Evolutionary conservation across 1,140 invertebrate genomes (phyloP), one percentile per base, ranked within the genome.

Genomic region (Cataglyphis hispanica): DNA sequence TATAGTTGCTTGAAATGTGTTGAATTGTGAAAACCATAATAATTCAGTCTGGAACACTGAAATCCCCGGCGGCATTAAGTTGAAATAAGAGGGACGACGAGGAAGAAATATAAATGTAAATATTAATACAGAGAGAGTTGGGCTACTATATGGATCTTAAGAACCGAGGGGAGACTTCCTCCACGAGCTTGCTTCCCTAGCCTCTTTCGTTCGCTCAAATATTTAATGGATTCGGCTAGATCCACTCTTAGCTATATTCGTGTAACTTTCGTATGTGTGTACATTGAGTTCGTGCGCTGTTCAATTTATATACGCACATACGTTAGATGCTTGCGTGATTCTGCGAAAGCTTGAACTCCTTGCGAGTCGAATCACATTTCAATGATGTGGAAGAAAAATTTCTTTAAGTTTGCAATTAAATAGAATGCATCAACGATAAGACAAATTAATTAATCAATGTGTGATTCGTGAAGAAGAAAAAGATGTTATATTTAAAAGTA

Each of bases 101-200:
- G 84, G 89, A 90, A 91, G 89, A 91, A 91, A 91, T 91, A 90
- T 90, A 88, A 91, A 91, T 90, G 89, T 90, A 90, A 91, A 91
- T 91, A 91, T 91, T 91, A 91, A 91, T 90, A 90, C 58, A 78
- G 87, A 84, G 67, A 83, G 75, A 84, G 66, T 84, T 37, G 66
- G 56, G 81, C 25, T 90, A 86, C 74, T 83, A 86, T 86, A 91
- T 85, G 76, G 84, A 22, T 60, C 80, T 87, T 87, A 90, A 91
- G 83, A 89, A 77, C 70, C 81, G 83, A 75, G 77, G 89, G 87
- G 75, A 69, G 75, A 85, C 72, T 84, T 91, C 78, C 89, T 91
- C 66, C 66, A 43, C 83, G 86, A 56, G 72, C 37, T 76, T 84
- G 37, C 86, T 78, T 80, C 84, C 88, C 77, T 89, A 76, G 88